Evolutionary conservation across 1,140 invertebrate species (phyloP).

Genomic region (Bombyx mori): DNA sequence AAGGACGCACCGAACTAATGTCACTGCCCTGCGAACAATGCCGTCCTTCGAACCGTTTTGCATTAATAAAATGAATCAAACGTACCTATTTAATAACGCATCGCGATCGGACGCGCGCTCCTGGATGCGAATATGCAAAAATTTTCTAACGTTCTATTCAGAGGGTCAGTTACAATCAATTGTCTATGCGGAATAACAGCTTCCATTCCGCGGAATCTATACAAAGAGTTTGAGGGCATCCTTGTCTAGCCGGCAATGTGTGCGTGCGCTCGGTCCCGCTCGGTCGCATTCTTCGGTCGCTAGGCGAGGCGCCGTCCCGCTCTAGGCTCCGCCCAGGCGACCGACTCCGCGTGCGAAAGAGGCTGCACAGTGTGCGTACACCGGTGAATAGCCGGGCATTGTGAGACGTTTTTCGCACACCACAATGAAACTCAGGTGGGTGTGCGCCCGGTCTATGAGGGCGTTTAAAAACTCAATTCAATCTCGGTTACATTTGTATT

Average conservation of each 20-base stretch:
- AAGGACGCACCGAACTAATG: slow-evolving; percentile 66
- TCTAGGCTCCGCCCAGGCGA: slow-evolving; percentile 58
- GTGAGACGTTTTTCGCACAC: slow-evolving; percentile 50
- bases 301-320: slow-evolving; percentile 44
- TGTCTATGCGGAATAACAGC: slow-evolving; percentile 62
- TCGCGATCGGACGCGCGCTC: not conserved
- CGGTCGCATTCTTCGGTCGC: slow-evolving; percentile 23
- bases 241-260: slow-evolving; percentile 54
- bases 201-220: slow-evolving; percentile 53
- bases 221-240: slow-evolving; percentile 59
- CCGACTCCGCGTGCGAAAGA: slow-evolving; percentile 31
- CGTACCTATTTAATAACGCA: slow-evolving; percentile 8
- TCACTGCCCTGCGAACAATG: slow-evolving; percentile 67
- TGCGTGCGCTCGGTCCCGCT: slow-evolving; percentile 41
- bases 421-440: slow-evolving; percentile 58
- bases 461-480: slow-evolving; percentile 70
- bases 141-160: slow-evolving; percentile 31
- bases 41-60: slow-evolving; percentile 38
- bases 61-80: slow-evolving; percentile 31
- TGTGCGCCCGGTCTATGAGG: slow-evolving; percentile 52
- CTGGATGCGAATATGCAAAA: slow-evolving; percentile 6
- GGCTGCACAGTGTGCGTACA: slow-evolving; percentile 44
- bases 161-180: slow-evolving; percentile 51
- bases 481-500: slow-evolving; percentile 48
- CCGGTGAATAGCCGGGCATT: slow-evolving; percentile 41